Evolutionary conservation across 1,140 invertebrate species (phyloP).

Genomic region (Potamilus streckersoni): DNA sequence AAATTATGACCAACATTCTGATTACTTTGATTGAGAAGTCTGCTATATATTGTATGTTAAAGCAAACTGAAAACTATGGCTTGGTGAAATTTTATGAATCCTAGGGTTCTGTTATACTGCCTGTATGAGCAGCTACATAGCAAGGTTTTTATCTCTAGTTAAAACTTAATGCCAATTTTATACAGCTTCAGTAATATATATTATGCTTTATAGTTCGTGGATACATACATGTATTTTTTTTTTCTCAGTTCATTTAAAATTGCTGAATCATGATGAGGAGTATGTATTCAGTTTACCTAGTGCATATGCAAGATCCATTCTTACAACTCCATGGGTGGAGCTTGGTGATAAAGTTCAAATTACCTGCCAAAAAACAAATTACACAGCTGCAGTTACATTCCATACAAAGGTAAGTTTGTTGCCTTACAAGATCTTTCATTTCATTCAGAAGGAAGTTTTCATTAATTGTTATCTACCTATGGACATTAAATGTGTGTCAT

Average conservation of each 20-base stretch:
- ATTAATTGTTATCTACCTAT: too few relatives aligned
- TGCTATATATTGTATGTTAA: too few relatives aligned
- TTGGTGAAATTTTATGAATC: too few relatives aligned
- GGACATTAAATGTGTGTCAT: too few relatives aligned
- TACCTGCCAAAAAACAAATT: constrained; percentile 89
- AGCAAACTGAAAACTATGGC: too few relatives aligned
- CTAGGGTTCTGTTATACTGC: too few relatives aligned
- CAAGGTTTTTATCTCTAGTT: neutral
- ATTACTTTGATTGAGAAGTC: too few relatives aligned
- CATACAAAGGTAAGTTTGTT: constrained; percentile 79
- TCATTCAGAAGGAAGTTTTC: neutral
- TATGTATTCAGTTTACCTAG: constrained; percentile 96
- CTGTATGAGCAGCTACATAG: neutral
- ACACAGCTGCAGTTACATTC: constrained; percentile 90
- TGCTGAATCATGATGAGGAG: constrained; percentile 88
- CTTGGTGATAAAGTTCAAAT: constrained; percentile 90
- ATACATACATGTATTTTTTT: neutral
- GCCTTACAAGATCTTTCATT: neutral
- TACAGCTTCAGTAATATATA: neutral
- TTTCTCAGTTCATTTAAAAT: constrained; percentile 76
- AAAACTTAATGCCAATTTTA: neutral
- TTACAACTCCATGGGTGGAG: constrained; percentile 97
- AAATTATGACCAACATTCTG: too few relatives aligned
- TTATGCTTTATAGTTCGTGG: neutral
- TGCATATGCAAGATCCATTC: constrained; percentile 94